A percentile compares a stretch with the other conserved stretches of the same genome.
phyloP scores from a whole-genome alignment of 2,797 vertebrate genomes.

The Rhinichthys osculus region DNA sequence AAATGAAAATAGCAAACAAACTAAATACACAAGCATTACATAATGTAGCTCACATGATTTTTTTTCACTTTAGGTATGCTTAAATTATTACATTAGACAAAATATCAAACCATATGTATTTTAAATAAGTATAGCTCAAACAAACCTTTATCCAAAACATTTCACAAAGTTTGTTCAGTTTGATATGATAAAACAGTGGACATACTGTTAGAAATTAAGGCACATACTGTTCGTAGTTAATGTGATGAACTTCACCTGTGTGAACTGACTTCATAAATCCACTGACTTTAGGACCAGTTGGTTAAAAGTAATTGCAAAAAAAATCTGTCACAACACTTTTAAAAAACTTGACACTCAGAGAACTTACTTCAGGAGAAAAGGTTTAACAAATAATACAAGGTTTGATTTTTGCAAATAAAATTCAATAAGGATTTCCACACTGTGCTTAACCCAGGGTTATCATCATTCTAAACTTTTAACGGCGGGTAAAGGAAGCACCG shows the following conservation, averaged over 20 bases:
- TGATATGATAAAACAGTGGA: not conserved
- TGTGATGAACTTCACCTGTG: not conserved
- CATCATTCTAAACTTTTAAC: not conserved
- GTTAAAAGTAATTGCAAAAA: not conserved
- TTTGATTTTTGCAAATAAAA: not conserved
- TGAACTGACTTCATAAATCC: not conserved
- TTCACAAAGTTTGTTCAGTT: not conserved
- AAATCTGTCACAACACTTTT: not conserved
- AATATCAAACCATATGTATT: not conserved
- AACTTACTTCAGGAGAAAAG: not conserved
- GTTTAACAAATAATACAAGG: not conserved
- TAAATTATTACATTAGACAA: not conserved
- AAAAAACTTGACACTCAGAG: not conserved
- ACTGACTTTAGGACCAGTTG: not conserved
- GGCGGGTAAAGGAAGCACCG: too few species aligned
- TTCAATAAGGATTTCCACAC: not conserved
- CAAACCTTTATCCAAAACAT: not conserved
- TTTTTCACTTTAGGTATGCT: not conserved
- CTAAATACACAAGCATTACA: not conserved
- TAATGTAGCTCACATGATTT: not conserved
- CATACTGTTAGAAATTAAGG: not conserved
- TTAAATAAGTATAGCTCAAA: not conserved
- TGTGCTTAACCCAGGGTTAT: not conserved
- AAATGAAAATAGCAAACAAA: conserved; percentile 6
- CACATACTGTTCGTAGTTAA: not conserved